Evolutionary conservation across 1,140 invertebrate genomes (phyloP).

Genomic region (Arion vulgaris): DNA sequence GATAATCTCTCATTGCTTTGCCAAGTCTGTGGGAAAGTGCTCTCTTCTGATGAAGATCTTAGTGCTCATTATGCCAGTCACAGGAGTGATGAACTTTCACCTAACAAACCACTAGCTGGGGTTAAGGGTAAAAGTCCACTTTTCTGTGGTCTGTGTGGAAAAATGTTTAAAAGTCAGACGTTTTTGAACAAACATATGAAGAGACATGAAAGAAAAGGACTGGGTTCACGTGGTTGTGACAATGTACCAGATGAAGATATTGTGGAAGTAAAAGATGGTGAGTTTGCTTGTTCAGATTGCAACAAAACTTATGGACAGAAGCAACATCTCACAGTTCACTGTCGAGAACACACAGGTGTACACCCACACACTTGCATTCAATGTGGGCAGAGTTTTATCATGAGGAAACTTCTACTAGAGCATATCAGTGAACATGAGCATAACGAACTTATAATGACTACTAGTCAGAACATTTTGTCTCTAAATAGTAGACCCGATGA

Average conservation of each 20-base stretch:
- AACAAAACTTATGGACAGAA: constrained; percentile 38
- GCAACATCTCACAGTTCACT: constrained; percentile 41
- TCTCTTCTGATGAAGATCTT: constrained; percentile 17
- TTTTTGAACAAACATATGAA: constrained; percentile 47
- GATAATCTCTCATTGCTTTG: constrained; percentile 20
- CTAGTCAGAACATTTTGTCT: background rate
- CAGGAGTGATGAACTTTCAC: background rate
- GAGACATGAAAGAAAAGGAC: constrained; percentile 32
- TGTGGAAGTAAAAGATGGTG: constrained; percentile 28
- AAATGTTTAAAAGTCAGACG: constrained; percentile 42
- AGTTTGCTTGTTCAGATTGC: constrained; percentile 41
- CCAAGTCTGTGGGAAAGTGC: constrained; percentile 38
- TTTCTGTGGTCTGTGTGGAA: constrained; percentile 43
- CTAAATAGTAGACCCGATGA: background rate
- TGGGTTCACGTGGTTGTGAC: constrained; percentile 10
- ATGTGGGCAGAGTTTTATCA: constrained; percentile 40
- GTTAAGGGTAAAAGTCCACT: constrained; percentile 25
- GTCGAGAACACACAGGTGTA: constrained; percentile 31
- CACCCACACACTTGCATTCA: constrained; percentile 37
- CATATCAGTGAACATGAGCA: constrained; percentile 19
- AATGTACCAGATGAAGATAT: constrained; percentile 38
- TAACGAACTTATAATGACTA: constrained; percentile 22
- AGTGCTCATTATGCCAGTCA: constrained; percentile 29
- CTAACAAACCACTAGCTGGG: background rate
- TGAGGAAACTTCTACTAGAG: constrained; percentile 19